Percentiles rank a stretch among this genome's conserved stretches.
Evolutionary conservation across 1,140 invertebrate species (phyloP).

Genomic region (Maconellicoccus hirsutus): DNA sequence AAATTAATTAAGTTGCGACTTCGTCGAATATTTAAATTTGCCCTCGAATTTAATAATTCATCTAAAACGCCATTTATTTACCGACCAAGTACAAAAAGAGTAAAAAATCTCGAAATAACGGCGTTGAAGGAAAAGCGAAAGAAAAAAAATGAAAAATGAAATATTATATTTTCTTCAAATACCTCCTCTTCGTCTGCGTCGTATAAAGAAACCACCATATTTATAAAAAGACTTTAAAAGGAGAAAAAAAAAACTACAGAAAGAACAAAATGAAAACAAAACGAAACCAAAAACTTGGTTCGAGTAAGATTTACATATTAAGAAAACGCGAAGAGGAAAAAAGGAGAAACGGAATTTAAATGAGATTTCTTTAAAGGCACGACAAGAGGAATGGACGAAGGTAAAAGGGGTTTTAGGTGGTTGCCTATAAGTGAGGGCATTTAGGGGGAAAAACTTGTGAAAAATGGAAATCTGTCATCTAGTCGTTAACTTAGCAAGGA

Average conservation of each 20-base stretch:
- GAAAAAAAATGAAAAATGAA: conserved; percentile 19
- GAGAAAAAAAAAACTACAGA: not conserved
- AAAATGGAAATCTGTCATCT: conserved; percentile 22
- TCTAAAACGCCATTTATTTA: not conserved
- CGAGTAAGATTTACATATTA: conserved; percentile 22
- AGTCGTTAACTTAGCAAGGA: conserved; percentile 20
- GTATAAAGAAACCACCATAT: not conserved
- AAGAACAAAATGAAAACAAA: conserved; percentile 20
- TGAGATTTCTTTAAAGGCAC: conserved; percentile 20
- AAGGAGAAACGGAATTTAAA: conserved; percentile 11
- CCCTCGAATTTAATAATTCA: not conserved
- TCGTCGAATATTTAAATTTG: no score
- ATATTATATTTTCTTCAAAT: not conserved
- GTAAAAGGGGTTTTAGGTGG: conserved; percentile 19
- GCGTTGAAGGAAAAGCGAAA: no score
- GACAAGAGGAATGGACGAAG: not conserved
- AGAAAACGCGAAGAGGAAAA: not conserved
- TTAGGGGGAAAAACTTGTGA: conserved; percentile 19
- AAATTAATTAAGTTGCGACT: no score
- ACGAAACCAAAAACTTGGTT: conserved; percentile 20
- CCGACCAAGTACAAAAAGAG: not conserved
- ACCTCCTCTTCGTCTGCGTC: not conserved
- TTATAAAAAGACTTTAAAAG: not conserved
- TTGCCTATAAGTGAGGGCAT: conserved; percentile 19
- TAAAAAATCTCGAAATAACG: not conserved